Evolutionary conservation across 2,888 invertebrate species (phyloP).

Genomic region (Cacoxenus indagator): DNA sequence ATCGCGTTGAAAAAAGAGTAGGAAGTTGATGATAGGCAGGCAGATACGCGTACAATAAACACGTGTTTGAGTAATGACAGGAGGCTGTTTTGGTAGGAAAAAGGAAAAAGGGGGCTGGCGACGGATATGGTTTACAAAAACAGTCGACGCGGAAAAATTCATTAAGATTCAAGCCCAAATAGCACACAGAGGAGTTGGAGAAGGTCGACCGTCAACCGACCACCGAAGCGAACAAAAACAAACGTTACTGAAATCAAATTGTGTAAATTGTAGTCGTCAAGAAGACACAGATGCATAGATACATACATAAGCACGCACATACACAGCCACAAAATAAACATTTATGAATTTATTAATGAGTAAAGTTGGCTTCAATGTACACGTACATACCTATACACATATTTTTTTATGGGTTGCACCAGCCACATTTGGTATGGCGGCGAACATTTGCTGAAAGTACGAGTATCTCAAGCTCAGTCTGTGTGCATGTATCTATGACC

Average conservation of each 20-base stretch:
- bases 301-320: not conserved
- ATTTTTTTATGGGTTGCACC: constrained; percentile 36
- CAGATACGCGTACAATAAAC: constrained; percentile 11
- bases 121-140: not conserved
- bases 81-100: not conserved
- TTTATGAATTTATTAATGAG: constrained; percentile 22
- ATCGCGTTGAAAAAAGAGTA: not conserved
- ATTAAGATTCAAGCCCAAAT: constrained; percentile 36
- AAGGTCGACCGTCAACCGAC: constrained; percentile 4
- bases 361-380: constrained; percentile 5
- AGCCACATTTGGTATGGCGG: no score
- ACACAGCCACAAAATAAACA: not conserved
- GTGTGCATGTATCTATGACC: constrained; percentile 1
- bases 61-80: not conserved
- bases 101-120: not conserved
- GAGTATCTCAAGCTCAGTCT: not conserved
- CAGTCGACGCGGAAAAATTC: constrained; percentile 43
- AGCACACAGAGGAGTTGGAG: not conserved
- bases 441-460: no score
- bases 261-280: not conserved
- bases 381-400: not conserved
- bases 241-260: constrained; percentile 24
- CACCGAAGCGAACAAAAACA: constrained; percentile 19
- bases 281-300: not conserved
- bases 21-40: constrained; percentile 4